Conservation (phyloP, 1,140 invertebrate species). For the Caenorhabditis elegans region DNA sequence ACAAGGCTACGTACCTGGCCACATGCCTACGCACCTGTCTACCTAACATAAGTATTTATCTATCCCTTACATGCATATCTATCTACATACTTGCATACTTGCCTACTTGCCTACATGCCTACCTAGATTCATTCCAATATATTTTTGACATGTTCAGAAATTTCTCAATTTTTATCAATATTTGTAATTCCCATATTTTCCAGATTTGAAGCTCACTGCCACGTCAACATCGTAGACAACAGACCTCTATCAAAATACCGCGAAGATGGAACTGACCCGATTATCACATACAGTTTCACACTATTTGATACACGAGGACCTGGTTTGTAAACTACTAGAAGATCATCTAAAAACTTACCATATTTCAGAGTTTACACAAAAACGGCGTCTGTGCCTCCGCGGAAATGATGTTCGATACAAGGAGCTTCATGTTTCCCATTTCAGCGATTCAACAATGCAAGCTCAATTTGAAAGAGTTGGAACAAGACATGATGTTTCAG, state of each 20-base stretch:
- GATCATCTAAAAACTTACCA: neutral
- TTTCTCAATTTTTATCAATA: neutral
- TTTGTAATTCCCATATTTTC: neutral
- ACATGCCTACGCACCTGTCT: too few relatives aligned
- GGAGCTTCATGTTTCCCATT: neutral
- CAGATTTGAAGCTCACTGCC: slow-evolving; percentile 15
- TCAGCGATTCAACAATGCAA: neutral
- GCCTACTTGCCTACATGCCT: too few relatives aligned
- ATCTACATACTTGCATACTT: too few relatives aligned
- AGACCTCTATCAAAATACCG: neutral
- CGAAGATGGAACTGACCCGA: neutral
- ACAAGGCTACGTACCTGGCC: too few relatives aligned
- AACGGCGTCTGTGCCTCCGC: neutral
- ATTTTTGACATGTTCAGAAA: too few relatives aligned
- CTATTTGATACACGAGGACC: neutral
- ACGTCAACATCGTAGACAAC: slow-evolving; percentile 8
- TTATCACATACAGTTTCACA: neutral
- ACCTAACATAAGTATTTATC: too few relatives aligned
- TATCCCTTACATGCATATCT: too few relatives aligned
- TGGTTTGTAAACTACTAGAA: neutral
- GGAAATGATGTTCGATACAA: neutral
- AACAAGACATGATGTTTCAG: neutral
- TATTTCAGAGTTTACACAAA: neutral
- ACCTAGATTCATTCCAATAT: too few relatives aligned
- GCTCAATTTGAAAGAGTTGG: neutral